phyloP scores from a whole-genome alignment of 2,797 vertebrate species.

The Coendou prehensilis region DNA sequence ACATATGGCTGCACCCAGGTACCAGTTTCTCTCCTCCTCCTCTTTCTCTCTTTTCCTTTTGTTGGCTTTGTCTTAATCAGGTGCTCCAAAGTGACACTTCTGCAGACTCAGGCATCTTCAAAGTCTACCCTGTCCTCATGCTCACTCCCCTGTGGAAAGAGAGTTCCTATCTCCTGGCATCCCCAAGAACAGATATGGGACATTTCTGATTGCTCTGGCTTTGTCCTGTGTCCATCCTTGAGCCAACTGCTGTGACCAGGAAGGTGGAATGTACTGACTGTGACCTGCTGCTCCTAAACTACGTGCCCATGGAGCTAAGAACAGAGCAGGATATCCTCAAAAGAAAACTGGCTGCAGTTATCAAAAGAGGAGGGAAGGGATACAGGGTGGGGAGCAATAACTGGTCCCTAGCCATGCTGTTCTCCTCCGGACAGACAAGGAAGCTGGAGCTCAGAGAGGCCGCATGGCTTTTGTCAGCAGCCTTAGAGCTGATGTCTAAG shows the following conservation, averaged over 20 bases:
- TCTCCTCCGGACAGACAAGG: neutral
- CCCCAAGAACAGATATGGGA: neutral
- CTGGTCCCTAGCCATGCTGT: fast-evolving
- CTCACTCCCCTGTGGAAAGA: neutral
- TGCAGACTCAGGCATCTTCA: neutral
- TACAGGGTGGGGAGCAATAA: neutral
- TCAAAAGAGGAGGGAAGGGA: neutral
- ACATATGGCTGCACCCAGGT: neutral
- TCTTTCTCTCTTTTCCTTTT: neutral
- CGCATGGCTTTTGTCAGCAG: neutral
- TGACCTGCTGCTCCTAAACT: neutral
- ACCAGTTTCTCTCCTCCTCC: neutral
- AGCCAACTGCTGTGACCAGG: neutral
- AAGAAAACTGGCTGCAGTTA: neutral
- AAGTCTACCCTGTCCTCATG: too few species aligned
- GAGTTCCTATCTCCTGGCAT: neutral
- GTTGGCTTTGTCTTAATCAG: neutral
- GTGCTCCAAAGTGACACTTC: neutral
- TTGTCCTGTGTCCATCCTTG: neutral
- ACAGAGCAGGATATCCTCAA: neutral
- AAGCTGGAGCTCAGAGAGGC: neutral
- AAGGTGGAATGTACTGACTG: neutral
- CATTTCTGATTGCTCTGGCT: neutral
- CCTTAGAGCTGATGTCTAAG: neutral
- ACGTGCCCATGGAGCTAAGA: neutral